Evolutionary conservation across 1,140 invertebrate genomes (phyloP).

Genomic region (Teleogryllus occipitalis): DNA sequence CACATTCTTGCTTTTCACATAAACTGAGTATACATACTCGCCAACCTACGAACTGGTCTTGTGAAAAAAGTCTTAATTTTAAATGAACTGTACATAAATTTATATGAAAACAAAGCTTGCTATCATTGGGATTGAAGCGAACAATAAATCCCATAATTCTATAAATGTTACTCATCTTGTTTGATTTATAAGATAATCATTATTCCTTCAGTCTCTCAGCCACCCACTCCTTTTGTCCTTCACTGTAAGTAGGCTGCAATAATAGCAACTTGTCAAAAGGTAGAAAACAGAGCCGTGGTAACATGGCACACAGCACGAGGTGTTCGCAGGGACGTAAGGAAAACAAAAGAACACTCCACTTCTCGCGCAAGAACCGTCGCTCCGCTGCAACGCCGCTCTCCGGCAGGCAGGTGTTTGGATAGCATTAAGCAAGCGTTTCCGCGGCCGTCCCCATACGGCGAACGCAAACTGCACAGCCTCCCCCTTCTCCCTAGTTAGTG

Average conservation of each 20-base stretch:
- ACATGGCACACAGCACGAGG: too few relatives aligned
- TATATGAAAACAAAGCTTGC: neutral
- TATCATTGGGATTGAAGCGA: neutral
- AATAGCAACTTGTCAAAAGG: too few relatives aligned
- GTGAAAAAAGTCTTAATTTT: constrained; percentile 6
- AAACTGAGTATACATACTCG: neutral
- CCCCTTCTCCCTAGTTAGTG: neutral
- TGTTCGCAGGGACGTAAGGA: too few relatives aligned
- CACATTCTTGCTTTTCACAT: neutral
- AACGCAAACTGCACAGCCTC: neutral
- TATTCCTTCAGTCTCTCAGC: neutral
- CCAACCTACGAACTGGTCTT: neutral
- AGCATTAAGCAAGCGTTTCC: neutral
- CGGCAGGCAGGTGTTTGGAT: neutral
- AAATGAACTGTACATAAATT: neutral
- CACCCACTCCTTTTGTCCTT: neutral
- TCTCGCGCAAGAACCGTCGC: too few relatives aligned
- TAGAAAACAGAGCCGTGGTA: too few relatives aligned
- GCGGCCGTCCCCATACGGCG: neutral
- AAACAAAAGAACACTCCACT: too few relatives aligned
- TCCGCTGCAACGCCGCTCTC: neutral
- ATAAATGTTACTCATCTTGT: neutral
- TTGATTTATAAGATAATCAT: neutral
- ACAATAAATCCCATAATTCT: constrained; percentile 1
- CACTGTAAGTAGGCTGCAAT: neutral